Percentiles rank a stretch among this genome's conserved stretches.
Evolutionary conservation across 1,140 invertebrate species (phyloP).

Genomic region (Adelges cooleyi): DNA sequence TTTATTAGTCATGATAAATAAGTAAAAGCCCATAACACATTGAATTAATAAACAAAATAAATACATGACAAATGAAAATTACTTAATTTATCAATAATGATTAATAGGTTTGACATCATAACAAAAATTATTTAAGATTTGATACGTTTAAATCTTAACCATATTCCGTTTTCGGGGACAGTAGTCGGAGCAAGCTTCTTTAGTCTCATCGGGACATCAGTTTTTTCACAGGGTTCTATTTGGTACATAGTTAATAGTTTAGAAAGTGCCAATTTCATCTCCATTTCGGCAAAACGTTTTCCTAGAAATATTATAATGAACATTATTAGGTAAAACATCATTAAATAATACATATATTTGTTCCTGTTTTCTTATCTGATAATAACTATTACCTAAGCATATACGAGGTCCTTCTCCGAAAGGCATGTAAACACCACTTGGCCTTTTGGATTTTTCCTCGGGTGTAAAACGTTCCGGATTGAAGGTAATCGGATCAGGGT

Average conservation of each 20-base stretch:
- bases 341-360: no score
- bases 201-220: slow-evolving; percentile 30
- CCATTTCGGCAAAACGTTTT: slow-evolving; percentile 28
- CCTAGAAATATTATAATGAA: slow-evolving; percentile 30
- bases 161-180: slow-evolving; percentile 29
- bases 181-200: background rate
- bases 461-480: slow-evolving; percentile 49
- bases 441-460: slow-evolving; percentile 36
- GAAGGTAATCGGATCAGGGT: slow-evolving; percentile 47
- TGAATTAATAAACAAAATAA: no score
- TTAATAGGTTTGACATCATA: no score
- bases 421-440: slow-evolving; percentile 41
- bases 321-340: no score
- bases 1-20: no score
- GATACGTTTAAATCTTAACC: slow-evolving; percentile 7
- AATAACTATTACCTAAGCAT: slow-evolving; percentile 40
- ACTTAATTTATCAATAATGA: no score
- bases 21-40: no score
- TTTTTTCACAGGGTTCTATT: slow-evolving; percentile 26
- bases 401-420: slow-evolving; percentile 45
- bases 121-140: no score
- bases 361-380: no score
- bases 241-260: slow-evolving; percentile 28
- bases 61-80: no score
- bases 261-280: slow-evolving; percentile 30